Base-by-base conservation (phyloP, 30 jellyfish, hydroid and myxozoan genomes). In the Turritopsis rubra region DNA sequence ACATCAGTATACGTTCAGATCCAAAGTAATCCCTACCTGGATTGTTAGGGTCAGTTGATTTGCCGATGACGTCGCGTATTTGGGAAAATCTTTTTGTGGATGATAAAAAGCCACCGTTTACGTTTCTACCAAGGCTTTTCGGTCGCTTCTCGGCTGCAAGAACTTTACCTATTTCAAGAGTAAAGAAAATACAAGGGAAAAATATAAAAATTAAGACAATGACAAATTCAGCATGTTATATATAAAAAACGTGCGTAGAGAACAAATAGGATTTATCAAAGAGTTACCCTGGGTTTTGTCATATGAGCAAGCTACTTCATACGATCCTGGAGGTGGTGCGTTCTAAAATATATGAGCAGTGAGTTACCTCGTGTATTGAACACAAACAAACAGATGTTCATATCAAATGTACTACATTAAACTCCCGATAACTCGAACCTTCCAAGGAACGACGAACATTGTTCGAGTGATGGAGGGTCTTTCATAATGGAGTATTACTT, bases 71-170 rank as follows among this genome's bases (percentile, higher is more conserved):
- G 41, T 82, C 96, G 7, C 93, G 87, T 24, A 89, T 89, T 65
- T 84, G 92, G 23, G 91, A 89, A 71, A 92, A 92, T 29, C 98
- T 71, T 84, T 88, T 88, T 30, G 96, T 88, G 19, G 98, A 92
- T 25, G 98, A 92, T 21, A 92, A 52, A 82, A 92, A 92, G 29
- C 96, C 98, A 29, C 98, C 97, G n/a, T 85, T 85, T 72, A 29
- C 53, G 23, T 72, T 70, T 13, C 86, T 41, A 4, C 86, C 75
- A 18, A 83, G 65, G 8, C 21, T 30, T 27, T 72, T 80, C 28
- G 82, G 65, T 7, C 21, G 65, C 29, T 81, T 28, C 28, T 52
- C 65, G 16, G 92, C 91, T 71, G 82, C 86, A 52, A 90, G 82
- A 29, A 90, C 97, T 23, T 88, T 75, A 19, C 96, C 96, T 89